Base-by-base conservation (phyloP, 37 sponge, comb jelly and placozoan genomes). In the Halisarca cf. caerulea region DNA sequence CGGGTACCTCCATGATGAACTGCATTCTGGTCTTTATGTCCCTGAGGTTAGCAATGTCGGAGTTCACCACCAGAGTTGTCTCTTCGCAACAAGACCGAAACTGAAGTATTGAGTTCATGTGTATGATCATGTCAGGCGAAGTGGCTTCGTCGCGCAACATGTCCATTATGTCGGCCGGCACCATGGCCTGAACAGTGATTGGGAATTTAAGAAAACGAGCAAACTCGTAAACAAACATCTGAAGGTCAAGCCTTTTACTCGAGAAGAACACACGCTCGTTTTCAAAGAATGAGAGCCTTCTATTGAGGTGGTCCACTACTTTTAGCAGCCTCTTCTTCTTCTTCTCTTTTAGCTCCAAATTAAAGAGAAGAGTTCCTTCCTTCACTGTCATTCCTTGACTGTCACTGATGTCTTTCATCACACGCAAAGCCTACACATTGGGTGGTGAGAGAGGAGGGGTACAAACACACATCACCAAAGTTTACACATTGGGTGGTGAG, bases 221-320 rank as follows among this genome's bases (percentile, higher is more conserved):
- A 41, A 74, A 74, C 36, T 74, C 77, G 7, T 74, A 74, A n/a
- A 74, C 77, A 74, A 74, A 74, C 77, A 74, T 74, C 41, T 40
- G 42, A 74, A 74, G 0, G 15, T 43, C 38, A 2, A 41, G n/a
- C 41, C 77, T 37, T 40, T 43, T n/a, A 43, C 77, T 74, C 24
- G 24, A n/a, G 77, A 74, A 74, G 45, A 74, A 74, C 17, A 74
- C 77, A 41, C 77, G 1, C 25, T 74, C 77, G 36, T 74, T 74
- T 7, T 74, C 77, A 40, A 40, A 41, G 7, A 74, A 74, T 2
- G 21, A 25, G 45, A 21, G 77, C 44, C 7, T 41, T 11, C 36
- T 33, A 3, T 37, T 37, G 7, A 74, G 43, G 24, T 74, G 77
- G 24, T 74, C 77, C 18, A 40, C 44, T 14, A 37, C 77, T 74